Percentiles rank a stretch among this genome's conserved stretches.
phyloP scores from a whole-genome alignment of 30 jellyfish, hydroid and myxozoan genomes.

The Phacellophora camtschatica region DNA sequence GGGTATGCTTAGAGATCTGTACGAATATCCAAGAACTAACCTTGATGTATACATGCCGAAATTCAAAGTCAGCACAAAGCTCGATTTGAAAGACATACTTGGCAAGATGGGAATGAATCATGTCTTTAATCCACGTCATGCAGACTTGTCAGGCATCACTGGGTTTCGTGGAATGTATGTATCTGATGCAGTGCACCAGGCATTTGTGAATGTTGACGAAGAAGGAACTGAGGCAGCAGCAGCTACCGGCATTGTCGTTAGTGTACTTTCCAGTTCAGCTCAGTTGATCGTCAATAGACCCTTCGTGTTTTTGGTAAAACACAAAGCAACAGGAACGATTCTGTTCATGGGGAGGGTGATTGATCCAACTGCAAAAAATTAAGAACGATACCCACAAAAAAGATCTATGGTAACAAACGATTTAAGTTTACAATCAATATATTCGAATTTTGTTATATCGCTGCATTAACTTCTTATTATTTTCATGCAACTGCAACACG shows the following conservation, averaged over 20 bases:
- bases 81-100: constrained; percentile 15
- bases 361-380: constrained; percentile 74
- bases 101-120: constrained; percentile 53
- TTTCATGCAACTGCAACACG: too few species aligned
- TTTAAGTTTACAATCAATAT: too few species aligned
- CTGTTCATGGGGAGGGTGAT: constrained; percentile 66
- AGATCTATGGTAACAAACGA: too few species aligned
- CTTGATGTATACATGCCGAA: constrained; percentile 55
- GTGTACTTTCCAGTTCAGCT: constrained; percentile 15
- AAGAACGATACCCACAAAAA: too few species aligned
- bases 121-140: constrained; percentile 39
- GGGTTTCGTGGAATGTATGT: constrained; percentile 65
- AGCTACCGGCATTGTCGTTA: constrained; percentile 59
- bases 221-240: constrained; percentile 89
- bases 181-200: constrained; percentile 57
- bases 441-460: too few species aligned
- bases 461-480: too few species aligned
- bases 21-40: constrained; percentile 16
- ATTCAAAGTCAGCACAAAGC: constrained; percentile 33
- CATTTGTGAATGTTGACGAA: constrained; percentile 71
- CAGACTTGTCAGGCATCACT: constrained; percentile 71
- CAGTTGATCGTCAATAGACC: constrained; percentile 64
- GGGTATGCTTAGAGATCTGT: constrained; percentile 4
- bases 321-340: constrained; percentile 52
- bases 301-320: constrained; percentile 48